phyloP scores from a whole-genome alignment of 2,888 invertebrate species.

The Serripes groenlandicus region DNA sequence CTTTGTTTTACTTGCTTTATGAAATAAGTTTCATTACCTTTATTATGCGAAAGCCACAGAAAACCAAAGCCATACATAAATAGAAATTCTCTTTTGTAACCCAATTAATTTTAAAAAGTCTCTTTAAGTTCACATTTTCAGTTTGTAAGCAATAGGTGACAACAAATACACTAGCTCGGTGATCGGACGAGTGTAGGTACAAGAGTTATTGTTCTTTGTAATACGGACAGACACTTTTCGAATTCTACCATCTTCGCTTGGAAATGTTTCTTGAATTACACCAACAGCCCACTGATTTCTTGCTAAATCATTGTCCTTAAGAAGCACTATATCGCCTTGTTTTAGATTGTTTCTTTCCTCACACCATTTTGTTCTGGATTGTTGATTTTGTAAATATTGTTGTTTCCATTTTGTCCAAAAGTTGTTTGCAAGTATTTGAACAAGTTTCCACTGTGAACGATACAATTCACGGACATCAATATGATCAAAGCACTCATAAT shows the following conservation, averaged over 20 bases:
- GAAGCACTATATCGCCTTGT: conserved; percentile 19
- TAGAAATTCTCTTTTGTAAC: too few relatives aligned
- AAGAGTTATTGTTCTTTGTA: not conserved
- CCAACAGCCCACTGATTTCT: conserved; percentile 27
- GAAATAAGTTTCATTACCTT: too few relatives aligned
- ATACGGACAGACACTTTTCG: conserved; percentile 15
- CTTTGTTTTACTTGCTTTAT: too few relatives aligned
- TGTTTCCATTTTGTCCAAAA: conserved; percentile 22
- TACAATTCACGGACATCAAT: conserved; percentile 21
- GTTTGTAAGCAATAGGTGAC: too few relatives aligned
- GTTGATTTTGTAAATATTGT: conserved; percentile 10
- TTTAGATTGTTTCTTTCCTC: not conserved
- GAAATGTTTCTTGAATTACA: conserved; percentile 7
- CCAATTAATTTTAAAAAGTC: too few relatives aligned
- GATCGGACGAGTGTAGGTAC: conserved; percentile 14
- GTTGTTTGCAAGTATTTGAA: conserved; percentile 19
- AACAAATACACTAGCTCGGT: conserved; percentile 29
- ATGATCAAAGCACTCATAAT: too few relatives aligned
- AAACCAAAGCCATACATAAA: too few relatives aligned
- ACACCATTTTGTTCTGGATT: conserved; percentile 20
- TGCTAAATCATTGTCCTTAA: conserved; percentile 2
- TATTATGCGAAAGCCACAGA: too few relatives aligned
- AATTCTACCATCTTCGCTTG: conserved; percentile 12
- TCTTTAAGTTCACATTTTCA: too few relatives aligned
- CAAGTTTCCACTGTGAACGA: conserved; percentile 15